phyloP scores from a whole-genome alignment of 2,888 invertebrate genomes.

The Andrena trimmerana region DNA sequence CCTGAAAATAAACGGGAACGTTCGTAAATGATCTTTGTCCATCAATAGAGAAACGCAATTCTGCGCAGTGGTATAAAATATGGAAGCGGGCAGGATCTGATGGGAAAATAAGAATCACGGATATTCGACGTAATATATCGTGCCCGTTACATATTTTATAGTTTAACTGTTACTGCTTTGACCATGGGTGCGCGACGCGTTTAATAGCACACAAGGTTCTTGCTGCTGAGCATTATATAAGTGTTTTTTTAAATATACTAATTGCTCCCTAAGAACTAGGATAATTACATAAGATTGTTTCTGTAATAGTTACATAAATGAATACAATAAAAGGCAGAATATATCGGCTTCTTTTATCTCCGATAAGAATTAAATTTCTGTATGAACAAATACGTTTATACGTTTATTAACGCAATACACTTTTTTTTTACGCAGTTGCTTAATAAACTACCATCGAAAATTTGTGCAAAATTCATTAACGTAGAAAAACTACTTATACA shows the following conservation, averaged over 20 bases:
- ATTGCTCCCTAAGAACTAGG: neutral
- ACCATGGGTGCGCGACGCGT: neutral
- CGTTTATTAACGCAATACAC: no score
- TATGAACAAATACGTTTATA: no score
- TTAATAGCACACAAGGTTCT: neutral
- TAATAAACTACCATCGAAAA: neutral
- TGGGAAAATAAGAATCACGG: neutral
- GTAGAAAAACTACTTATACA: no score
- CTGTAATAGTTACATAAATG: no score
- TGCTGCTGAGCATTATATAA: neutral
- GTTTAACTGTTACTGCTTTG: neutral
- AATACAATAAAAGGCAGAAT: no score
- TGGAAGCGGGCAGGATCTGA: no score
- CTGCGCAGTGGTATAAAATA: no score
- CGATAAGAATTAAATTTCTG: no score
- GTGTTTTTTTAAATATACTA: conserved; percentile 2
- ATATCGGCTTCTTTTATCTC: no score
- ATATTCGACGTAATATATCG: neutral
- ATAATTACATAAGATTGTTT: neutral
- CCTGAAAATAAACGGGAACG: conserved; percentile 86
- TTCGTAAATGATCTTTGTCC: neutral
- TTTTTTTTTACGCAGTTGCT: no score
- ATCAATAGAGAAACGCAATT: no score
- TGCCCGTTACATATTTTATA: neutral
- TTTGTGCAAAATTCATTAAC: neutral